phyloP scores from a whole-genome alignment of 2,113 vertebrate species.

The Spea multiplicata region DNA sequence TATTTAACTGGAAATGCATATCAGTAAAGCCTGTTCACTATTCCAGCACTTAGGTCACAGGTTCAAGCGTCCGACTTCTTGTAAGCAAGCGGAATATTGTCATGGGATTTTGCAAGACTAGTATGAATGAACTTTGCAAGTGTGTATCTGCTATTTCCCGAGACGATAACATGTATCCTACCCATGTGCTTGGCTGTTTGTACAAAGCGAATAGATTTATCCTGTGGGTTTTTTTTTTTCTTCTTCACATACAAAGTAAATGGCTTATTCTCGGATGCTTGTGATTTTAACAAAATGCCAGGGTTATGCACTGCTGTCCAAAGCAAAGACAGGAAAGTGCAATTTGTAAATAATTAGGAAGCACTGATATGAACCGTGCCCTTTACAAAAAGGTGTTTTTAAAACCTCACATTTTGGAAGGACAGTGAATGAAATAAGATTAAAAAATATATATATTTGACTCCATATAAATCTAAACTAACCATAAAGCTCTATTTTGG shows the following conservation, averaged over 20 bases:
- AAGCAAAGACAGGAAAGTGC: constrained; percentile 16
- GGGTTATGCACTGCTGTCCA: background rate
- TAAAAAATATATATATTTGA: background rate
- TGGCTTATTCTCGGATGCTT: background rate
- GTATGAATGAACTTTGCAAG: background rate
- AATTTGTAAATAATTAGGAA: constrained; percentile 19
- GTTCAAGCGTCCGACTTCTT: background rate
- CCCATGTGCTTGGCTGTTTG: background rate
- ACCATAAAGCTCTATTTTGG: too few relatives aligned
- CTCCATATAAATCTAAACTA: too few relatives aligned
- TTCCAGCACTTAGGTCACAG: background rate
- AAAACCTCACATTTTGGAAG: background rate
- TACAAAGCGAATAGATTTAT: constrained; percentile 3
- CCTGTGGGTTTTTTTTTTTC: background rate
- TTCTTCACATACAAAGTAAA: background rate
- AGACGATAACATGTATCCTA: background rate
- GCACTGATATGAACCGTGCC: constrained; percentile 11
- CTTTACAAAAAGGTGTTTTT: constrained; percentile 1
- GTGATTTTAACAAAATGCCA: constrained; percentile 19
- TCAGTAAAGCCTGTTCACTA: background rate
- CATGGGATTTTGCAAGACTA: background rate
- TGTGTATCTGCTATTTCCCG: background rate
- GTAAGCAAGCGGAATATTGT: background rate
- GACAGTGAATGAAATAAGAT: background rate
- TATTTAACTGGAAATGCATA: background rate